A percentile compares a stretch with the other conserved stretches of the same genome.
Conservation (phyloP, 2,888 invertebrate genomes). For the Campoplex capitator region DNA sequence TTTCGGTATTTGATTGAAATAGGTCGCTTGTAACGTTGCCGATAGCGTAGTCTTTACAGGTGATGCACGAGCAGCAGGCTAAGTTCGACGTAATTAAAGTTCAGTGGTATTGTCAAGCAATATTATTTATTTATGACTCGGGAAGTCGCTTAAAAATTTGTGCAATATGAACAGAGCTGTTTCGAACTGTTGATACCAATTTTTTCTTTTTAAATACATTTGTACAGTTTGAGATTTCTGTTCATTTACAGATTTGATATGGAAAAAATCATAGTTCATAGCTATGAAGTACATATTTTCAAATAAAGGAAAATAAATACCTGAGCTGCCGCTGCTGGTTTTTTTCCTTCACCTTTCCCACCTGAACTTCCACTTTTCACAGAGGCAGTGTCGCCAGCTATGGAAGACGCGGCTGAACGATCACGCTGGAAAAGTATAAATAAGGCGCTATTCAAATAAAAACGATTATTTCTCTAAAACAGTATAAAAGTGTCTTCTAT, state of each 20-base stretch:
- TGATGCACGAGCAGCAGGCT: background rate
- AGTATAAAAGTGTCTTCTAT: background rate
- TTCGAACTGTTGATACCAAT: too few relatives aligned
- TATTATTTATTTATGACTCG: too few relatives aligned
- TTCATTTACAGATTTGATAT: background rate
- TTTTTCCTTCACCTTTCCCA: background rate
- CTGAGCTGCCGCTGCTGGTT: background rate
- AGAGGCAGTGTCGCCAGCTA: constrained; percentile 41
- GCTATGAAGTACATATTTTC: background rate
- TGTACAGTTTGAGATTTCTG: background rate
- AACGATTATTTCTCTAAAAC: background rate
- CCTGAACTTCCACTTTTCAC: constrained; percentile 42
- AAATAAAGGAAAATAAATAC: constrained; percentile 6
- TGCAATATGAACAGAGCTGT: too few relatives aligned
- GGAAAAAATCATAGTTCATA: background rate
- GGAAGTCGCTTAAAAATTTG: too few relatives aligned
- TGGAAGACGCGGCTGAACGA: constrained; percentile 49
- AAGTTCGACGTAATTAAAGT: background rate
- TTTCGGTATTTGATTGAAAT: constrained; percentile 72
- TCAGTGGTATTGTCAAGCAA: background rate
- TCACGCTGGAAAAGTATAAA: constrained; percentile 3
- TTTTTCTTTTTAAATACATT: background rate
- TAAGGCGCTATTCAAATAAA: background rate
- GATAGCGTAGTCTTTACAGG: constrained; percentile 50
- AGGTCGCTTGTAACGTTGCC: constrained; percentile 40